phyloP scores from a whole-genome alignment of 2,797 vertebrate genomes.

The Rhinoraja longicauda region DNA sequence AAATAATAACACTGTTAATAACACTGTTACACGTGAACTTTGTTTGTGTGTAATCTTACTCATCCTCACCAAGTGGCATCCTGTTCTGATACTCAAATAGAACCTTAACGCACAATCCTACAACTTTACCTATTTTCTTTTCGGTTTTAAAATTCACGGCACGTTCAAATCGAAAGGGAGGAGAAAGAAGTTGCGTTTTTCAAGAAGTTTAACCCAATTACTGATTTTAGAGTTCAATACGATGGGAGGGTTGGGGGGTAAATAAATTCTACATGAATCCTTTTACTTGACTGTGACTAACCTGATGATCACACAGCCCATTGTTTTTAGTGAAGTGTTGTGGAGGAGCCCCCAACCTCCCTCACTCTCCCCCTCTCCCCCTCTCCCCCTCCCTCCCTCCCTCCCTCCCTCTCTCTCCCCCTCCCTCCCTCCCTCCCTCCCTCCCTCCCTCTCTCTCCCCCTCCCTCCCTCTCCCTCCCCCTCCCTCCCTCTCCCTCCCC shows the following conservation, averaged over 20 bases:
- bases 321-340: not conserved
- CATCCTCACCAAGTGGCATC: not conserved
- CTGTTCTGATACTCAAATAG: not conserved
- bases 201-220: not conserved
- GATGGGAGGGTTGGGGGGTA: too few relatives aligned
- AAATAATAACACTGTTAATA: not conserved
- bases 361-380: too few relatives aligned
- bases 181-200: not conserved
- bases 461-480: too few relatives aligned
- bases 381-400: too few relatives aligned
- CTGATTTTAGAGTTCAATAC: too few relatives aligned
- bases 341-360: not conserved
- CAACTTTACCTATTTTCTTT: too few relatives aligned
- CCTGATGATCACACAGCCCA: not conserved
- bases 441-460: too few relatives aligned
- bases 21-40: not conserved
- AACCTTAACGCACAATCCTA: not conserved
- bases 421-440: too few relatives aligned
- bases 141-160: not conserved
- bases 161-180: not conserved
- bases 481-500: too few relatives aligned
- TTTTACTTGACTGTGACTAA: not conserved
- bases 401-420: too few relatives aligned
- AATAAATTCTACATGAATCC: not conserved
- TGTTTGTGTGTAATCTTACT: not conserved